Conservation (phyloP, 2,888 invertebrate species). For the Drosophila diplacantha region DNA sequence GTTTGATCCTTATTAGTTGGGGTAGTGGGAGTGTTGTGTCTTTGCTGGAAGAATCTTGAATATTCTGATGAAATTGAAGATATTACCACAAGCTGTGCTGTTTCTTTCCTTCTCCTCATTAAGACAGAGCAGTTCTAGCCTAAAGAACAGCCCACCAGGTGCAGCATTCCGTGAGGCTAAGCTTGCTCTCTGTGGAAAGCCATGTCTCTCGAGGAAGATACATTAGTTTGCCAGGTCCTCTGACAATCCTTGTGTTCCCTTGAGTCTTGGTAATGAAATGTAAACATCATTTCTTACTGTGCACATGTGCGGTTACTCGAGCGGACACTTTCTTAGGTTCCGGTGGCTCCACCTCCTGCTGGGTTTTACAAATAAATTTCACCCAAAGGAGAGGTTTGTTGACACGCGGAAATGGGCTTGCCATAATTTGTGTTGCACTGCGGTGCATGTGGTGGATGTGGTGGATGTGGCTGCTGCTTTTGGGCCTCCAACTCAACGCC, state of each 20-base stretch:
- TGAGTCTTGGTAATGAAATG: no score
- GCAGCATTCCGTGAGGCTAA: background rate
- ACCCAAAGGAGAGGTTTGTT: constrained; percentile 37
- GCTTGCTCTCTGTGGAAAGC: background rate
- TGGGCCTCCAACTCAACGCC: background rate
- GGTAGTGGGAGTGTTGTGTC: no score
- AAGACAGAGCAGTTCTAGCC: background rate
- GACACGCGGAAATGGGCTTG: constrained; percentile 45
- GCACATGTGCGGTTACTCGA: constrained; percentile 32
- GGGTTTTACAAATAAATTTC: constrained; percentile 20
- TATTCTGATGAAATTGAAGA: background rate
- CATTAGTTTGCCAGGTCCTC: no score
- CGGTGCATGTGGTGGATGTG: constrained; percentile 1
- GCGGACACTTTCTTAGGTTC: constrained; percentile 31
- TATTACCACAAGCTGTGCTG: background rate
- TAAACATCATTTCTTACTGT: background rate
- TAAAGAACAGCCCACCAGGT: background rate
- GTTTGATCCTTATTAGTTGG: background rate
- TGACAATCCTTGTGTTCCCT: no score
- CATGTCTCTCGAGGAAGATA: no score
- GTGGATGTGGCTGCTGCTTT: constrained; percentile 12
- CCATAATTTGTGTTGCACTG: constrained; percentile 30
- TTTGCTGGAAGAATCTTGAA: background rate
- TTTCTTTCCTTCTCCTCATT: background rate
- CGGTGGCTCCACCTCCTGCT: constrained; percentile 18